A percentile compares a stretch with the other conserved stretches of the same genome.
Conservation (phyloP, 1,140 invertebrate genomes). For the Dinoponera quadriceps region DNA sequence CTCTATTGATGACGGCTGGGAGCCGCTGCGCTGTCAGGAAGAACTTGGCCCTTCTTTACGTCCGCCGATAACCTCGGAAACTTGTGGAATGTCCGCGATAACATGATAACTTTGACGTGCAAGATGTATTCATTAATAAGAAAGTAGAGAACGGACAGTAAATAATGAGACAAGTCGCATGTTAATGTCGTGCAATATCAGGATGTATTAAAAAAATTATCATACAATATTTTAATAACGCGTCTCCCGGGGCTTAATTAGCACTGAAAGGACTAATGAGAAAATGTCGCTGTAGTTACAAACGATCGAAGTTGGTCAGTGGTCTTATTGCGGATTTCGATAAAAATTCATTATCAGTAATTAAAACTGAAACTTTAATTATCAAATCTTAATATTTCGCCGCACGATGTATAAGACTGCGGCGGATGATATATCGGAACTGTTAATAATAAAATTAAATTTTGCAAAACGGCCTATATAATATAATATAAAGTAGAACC, state of each 20-base stretch:
- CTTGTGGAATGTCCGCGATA: constrained; percentile 8
- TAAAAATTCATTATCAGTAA: too few relatives aligned
- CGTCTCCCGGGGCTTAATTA: constrained; percentile 38
- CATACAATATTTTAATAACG: too few relatives aligned
- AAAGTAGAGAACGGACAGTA: neutral
- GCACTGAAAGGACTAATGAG: constrained; percentile 19
- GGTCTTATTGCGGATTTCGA: too few relatives aligned
- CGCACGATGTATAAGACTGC: too few relatives aligned
- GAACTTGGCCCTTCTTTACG: constrained; percentile 15
- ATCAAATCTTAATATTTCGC: too few relatives aligned
- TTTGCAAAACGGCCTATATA: too few relatives aligned
- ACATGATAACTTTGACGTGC: constrained; percentile 44
- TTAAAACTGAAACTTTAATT: too few relatives aligned
- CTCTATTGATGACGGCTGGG: neutral
- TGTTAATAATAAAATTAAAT: too few relatives aligned
- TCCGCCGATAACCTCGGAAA: constrained; percentile 50
- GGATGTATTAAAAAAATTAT: too few relatives aligned
- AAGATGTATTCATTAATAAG: constrained; percentile 15
- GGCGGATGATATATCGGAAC: too few relatives aligned
- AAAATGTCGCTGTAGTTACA: neutral
- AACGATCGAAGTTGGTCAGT: too few relatives aligned
- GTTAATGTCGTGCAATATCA: neutral
- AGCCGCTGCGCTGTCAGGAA: neutral
- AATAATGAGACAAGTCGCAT: constrained; percentile 37
- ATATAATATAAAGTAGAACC: too few relatives aligned